These are phyloP conservation scores for Lamproptera curius DNA, from an alignment of 2,888 invertebrate species.

Conservation along the genomic window DNA sequence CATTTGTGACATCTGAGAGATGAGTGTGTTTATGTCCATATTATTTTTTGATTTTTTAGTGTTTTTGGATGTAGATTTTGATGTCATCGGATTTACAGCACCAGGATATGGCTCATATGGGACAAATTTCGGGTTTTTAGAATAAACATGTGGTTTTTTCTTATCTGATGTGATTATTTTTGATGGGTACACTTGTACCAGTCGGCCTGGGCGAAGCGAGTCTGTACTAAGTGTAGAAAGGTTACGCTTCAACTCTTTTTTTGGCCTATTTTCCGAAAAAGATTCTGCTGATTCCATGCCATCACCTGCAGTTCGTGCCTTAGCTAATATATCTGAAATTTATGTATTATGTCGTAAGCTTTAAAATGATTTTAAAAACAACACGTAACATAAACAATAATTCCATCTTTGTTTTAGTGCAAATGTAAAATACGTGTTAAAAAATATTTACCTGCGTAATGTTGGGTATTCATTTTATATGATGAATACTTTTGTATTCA, in stretches of 20 bases:
- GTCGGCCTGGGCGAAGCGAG: slow-evolving; percentile 42
- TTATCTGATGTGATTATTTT: slow-evolving; percentile 78
- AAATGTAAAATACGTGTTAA: too few species aligned
- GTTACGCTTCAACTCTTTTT: slow-evolving; percentile 18
- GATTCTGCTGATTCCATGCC: slow-evolving; percentile 83
- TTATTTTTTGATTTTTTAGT: slow-evolving; percentile 74
- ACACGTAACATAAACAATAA: too few species aligned
- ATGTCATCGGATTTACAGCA: slow-evolving; percentile 87
- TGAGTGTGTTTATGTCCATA: slow-evolving; percentile 82
- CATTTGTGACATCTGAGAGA: slow-evolving; percentile 84
- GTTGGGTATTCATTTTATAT: too few species aligned
- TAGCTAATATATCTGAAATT: slow-evolving; percentile 55
- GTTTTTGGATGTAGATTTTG: slow-evolving; percentile 61
- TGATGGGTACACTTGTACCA: slow-evolving; percentile 75
- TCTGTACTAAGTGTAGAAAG: slow-evolving; percentile 35
- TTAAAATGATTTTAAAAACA: neutral
- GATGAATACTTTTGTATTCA: too few species aligned
- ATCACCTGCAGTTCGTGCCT: slow-evolving; percentile 84
- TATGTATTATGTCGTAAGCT: slow-evolving; percentile 9
- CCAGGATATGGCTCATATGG: slow-evolving; percentile 94
- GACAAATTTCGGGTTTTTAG: slow-evolving; percentile 89
- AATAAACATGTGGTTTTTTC: slow-evolving; percentile 70
- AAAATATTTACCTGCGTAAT: too few species aligned
- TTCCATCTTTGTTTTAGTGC: too few species aligned
- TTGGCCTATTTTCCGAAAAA: slow-evolving; percentile 39